Conservation (phyloP, 2,888 invertebrate species). For the Catocala nupta region DNA sequence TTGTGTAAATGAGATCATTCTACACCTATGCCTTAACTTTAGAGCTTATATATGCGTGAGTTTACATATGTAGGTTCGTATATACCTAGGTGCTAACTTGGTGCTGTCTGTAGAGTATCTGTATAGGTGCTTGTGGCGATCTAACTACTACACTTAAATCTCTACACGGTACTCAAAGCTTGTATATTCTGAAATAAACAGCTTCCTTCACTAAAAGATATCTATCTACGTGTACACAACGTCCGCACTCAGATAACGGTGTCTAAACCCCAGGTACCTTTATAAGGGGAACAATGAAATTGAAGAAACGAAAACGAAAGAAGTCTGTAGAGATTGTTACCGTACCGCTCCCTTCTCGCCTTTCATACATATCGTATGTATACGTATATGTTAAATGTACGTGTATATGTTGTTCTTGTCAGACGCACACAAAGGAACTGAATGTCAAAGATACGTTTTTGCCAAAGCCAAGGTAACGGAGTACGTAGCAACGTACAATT, state of each 20-base stretch:
- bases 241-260: background rate
- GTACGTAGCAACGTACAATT: background rate
- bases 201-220: too few relatives aligned
- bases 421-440: conserved; percentile 8
- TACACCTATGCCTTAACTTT: too few relatives aligned
- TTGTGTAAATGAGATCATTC: too few relatives aligned
- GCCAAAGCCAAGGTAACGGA: conserved; percentile 8
- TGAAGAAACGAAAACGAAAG: conserved; percentile 13
- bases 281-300: conserved; percentile 20
- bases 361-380: conserved; percentile 8
- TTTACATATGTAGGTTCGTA: too few relatives aligned
- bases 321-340: conserved; percentile 18
- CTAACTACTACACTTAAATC: too few relatives aligned
- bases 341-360: conserved; percentile 1
- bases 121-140: too few relatives aligned
- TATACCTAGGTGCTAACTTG: too few relatives aligned
- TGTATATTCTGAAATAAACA: too few relatives aligned
- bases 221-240: background rate
- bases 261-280: conserved; percentile 8
- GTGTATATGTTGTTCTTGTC: background rate
- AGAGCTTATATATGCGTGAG: too few relatives aligned
- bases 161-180: too few relatives aligned
- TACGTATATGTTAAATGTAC: background rate
- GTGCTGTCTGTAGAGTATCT: too few relatives aligned
- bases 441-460: conserved; percentile 28